Percentiles rank a stretch among this genome's conserved stretches.
Conservation (phyloP, 2,113 vertebrate genomes). For the Cacatua alba region DNA sequence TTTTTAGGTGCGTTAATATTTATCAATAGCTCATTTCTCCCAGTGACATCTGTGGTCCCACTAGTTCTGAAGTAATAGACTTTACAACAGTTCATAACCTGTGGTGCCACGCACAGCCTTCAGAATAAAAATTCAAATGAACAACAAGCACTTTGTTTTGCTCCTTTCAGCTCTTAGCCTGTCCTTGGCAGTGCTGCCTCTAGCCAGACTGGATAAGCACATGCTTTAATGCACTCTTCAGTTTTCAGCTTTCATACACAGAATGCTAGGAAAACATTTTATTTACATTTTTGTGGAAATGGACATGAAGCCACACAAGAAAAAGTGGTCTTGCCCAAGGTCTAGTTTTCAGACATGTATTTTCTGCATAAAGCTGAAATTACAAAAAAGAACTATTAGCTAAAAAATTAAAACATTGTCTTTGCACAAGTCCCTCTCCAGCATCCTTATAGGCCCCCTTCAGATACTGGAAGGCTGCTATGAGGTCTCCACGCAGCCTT, state of each 20-base stretch:
- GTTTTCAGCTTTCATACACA: background rate
- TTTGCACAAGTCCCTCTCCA: background rate
- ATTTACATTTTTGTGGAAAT: background rate
- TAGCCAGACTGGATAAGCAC: background rate
- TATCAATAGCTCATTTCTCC: background rate
- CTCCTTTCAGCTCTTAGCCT: background rate
- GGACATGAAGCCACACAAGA: background rate
- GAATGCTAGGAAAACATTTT: background rate
- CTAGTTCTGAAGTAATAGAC: background rate
- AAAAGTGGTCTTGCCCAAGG: background rate
- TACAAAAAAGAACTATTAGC: background rate
- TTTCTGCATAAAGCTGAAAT: background rate
- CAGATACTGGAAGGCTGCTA: background rate
- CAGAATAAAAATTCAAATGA: slow-evolving; percentile 2
- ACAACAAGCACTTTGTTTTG: slow-evolving; percentile 15
- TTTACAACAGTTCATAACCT: background rate
- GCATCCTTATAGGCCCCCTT: background rate
- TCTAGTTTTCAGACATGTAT: background rate
- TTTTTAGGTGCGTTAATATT: background rate
- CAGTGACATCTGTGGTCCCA: background rate
- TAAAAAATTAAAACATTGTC: background rate
- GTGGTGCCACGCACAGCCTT: background rate
- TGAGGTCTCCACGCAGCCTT: background rate
- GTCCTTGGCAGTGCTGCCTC: background rate
- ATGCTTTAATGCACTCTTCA: background rate